Conservation (phyloP, 2,888 invertebrate genomes). For the Melanostoma mellinum region DNA sequence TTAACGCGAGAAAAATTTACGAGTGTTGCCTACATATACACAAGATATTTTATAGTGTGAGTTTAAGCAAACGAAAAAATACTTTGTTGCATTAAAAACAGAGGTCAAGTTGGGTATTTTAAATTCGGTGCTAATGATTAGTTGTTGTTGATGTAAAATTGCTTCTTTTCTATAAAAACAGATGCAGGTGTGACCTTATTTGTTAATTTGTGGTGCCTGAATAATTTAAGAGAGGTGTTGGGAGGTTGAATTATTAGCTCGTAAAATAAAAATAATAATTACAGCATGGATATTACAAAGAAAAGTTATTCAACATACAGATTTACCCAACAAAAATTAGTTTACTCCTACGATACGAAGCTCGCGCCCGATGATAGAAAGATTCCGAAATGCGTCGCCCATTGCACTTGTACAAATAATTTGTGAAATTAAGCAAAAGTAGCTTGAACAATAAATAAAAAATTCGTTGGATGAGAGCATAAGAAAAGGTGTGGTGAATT, state of each 20-base stretch:
- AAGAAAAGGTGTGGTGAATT: constrained; percentile 40
- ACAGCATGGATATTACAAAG: too few species aligned
- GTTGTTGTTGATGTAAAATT: not conserved
- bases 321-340: too few species aligned
- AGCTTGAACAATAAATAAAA: too few species aligned
- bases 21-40: not conserved
- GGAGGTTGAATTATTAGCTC: not conserved
- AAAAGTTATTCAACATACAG: too few species aligned
- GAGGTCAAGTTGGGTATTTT: constrained; percentile 3
- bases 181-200: constrained; percentile 41
- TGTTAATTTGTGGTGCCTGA: constrained; percentile 18
- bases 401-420: too few species aligned
- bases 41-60: not conserved
- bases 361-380: too few species aligned
- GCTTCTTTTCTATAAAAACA: not conserved
- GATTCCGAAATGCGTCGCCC: too few species aligned
- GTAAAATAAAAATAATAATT: too few species aligned
- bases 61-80: constrained; percentile 18
- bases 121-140: constrained; percentile 20
- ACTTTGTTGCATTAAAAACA: constrained; percentile 1
- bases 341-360: too few species aligned
- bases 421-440: too few species aligned
- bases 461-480: constrained; percentile 45
- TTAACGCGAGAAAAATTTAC: constrained; percentile 33
- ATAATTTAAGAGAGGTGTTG: constrained; percentile 10